Base-by-base conservation (phyloP, 2,113 vertebrate genomes). In the Desmodus rotundus region DNA sequence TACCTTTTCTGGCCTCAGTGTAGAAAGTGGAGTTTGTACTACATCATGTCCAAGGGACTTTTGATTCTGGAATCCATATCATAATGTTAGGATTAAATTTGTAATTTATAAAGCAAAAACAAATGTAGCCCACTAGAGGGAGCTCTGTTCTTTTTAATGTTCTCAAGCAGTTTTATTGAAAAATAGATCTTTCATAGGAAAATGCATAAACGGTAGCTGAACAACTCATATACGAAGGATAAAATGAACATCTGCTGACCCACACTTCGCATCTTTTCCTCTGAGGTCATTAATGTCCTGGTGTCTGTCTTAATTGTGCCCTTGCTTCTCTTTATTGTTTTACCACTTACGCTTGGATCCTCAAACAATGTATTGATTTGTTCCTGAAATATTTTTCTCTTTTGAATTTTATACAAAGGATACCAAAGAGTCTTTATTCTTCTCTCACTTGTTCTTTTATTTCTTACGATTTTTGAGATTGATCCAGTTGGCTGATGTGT, bases 91-190 rank as follows among this genome's bases (percentile, higher is more conserved):
- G 22, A 63, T 85, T 80, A 68, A 67, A 74, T 61, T 70, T 84
- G 12, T 14, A 73, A 13, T 73, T 87, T 94, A 91, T 56, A 94
- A 82, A 91, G 43, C 36, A 89, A 82, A 77, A 45, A 4, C 20
- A 67, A 89, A 56, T 47, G 26, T 68, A 89, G 17, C 2, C 78
- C 96, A 94, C 73, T 74, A 96, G 96, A 80, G 95, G 94, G 96
- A 93, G 83, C 92, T 50, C 63, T 95, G 78, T 13, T 68, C 77
- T 47, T 83, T 68, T 92, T 5, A 56, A 87, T 91, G 28, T 43
- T 77, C 28, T 77, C 7, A 13, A n/a, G 50, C 45, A 47, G 5
- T 86, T 93, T 93, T 74, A 26, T 65, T 93, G 50, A 61, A 65
- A 91, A 81, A 38, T 47, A 5, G 2, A 41, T 28, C 33, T 91